phyloP scores from a whole-genome alignment of 1,140 invertebrate species.

The Mercenaria mercenaria region DNA sequence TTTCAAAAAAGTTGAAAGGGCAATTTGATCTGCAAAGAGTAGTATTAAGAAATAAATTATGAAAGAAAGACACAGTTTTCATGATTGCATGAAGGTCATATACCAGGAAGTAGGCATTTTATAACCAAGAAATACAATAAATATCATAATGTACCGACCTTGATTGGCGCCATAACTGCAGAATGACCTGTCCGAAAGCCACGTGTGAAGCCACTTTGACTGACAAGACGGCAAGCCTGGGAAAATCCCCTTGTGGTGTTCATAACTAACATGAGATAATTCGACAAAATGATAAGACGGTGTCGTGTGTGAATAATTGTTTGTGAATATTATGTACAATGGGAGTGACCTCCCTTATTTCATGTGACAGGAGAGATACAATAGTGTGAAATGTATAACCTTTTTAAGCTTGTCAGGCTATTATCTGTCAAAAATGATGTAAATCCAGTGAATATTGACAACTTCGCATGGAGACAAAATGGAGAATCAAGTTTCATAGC shows the following conservation, averaged over 20 bases:
- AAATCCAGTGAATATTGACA: conserved; percentile 29
- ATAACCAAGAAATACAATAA: not conserved
- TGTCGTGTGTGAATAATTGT: not conserved
- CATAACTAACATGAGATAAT: not conserved
- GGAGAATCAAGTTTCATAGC: conserved; percentile 78
- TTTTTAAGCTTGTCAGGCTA: conserved; percentile 78
- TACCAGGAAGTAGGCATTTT: no score
- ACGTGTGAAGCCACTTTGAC: not conserved
- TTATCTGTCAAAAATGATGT: conserved; percentile 71
- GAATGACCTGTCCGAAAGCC: not conserved
- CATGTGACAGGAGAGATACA: conserved; percentile 40
- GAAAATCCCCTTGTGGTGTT: not conserved
- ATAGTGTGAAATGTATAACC: conserved; percentile 45
- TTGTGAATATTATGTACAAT: not conserved
- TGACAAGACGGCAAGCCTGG: not conserved
- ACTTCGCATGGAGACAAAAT: conserved; percentile 74
- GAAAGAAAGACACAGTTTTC: no score
- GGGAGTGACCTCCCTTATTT: conserved; percentile 15
- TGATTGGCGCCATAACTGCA: conserved; percentile 42
- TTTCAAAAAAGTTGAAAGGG: no score
- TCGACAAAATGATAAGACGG: not conserved
- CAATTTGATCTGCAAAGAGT: no score
- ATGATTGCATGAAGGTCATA: no score
- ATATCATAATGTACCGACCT: not conserved
- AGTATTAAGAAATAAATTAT: no score